Base-by-base conservation (phyloP, 2,888 invertebrate species). In the Polietes domitor region DNA sequence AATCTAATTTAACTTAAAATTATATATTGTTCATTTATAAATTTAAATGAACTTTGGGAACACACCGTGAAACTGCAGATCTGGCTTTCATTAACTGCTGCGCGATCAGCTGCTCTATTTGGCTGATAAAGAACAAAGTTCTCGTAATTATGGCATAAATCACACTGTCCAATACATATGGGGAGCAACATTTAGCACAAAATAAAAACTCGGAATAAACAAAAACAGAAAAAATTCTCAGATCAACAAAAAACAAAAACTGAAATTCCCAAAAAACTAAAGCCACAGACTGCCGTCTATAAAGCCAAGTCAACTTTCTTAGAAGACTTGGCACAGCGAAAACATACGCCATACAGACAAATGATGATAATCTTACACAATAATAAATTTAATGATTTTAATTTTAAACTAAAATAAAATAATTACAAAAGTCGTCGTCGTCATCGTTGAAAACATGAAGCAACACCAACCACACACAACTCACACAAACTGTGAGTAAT, bases 301-400 rank as follows among this genome's bases (percentile, higher is more conserved):
- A 24, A 19, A 58, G 58, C 58, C 2, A 58, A 58, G 58, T 58
- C 58, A 58, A 24, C 68, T 41, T 68, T 68, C 68, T 21, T 15
- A 68, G 68, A 68, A 68, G 24, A 21, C 68, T n/a, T n/a, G n/a
- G n/a, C n/a, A n/a, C n/a, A n/a, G n/a, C n/a, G n/a, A n/a, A n/a
- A n/a, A n/a, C n/a, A n/a, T n/a, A n/a, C n/a, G n/a, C n/a, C n/a
- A 32, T 32, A 32, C 32, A 32, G 5, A 32, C 32, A 32, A 32
- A 47, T n/a, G 3, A 47, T 47, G n/a, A 9, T 50, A 70, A 28
- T 50, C 1, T n/a, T 47, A 7, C n/a, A 28, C 28, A 28, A 28
- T 70, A 15, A 70, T 50, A 26, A 70, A 58, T 26, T 24, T 58
- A 58, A 58, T 58, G 5, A 58, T 26, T 70, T 70, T 21, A 50